Conservation (phyloP, 2,113 vertebrate species). For the Cinclus cinclus region DNA sequence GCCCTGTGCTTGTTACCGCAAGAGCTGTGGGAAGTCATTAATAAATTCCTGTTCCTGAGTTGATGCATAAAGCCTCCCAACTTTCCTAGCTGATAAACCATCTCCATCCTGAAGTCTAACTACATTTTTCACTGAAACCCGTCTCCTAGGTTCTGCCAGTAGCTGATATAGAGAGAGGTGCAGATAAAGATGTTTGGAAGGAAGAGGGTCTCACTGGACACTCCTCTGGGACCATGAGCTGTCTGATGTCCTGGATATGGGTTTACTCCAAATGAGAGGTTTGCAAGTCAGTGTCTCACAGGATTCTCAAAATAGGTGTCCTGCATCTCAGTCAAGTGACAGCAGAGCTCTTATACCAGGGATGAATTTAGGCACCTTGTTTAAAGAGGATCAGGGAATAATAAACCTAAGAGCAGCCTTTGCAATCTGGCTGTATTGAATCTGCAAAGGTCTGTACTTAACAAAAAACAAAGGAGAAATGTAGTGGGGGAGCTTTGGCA, state of each 20-base stretch:
- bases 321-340: not conserved
- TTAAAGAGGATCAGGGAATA: constrained; percentile 50
- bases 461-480: not conserved
- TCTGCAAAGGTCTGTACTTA: not conserved
- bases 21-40: not conserved
- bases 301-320: not conserved
- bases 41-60: not conserved
- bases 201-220: not conserved
- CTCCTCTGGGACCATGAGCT: not conserved
- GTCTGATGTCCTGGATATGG: not conserved
- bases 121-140: not conserved
- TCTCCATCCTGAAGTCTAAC: not conserved
- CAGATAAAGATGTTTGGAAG: not conserved
- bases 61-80: not conserved
- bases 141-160: not conserved
- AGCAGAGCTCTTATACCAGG: not conserved
- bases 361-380: not conserved
- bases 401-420: constrained; percentile 38
- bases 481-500: not conserved
- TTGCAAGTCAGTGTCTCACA: not conserved
- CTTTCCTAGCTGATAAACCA: not conserved
- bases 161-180: not conserved
- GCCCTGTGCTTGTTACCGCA: not conserved
- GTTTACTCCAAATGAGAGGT: not conserved
- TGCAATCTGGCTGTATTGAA: not conserved